phyloP scores from a whole-genome alignment of 64 coral and sea anemone genomes.

The Actinia equina region DNA sequence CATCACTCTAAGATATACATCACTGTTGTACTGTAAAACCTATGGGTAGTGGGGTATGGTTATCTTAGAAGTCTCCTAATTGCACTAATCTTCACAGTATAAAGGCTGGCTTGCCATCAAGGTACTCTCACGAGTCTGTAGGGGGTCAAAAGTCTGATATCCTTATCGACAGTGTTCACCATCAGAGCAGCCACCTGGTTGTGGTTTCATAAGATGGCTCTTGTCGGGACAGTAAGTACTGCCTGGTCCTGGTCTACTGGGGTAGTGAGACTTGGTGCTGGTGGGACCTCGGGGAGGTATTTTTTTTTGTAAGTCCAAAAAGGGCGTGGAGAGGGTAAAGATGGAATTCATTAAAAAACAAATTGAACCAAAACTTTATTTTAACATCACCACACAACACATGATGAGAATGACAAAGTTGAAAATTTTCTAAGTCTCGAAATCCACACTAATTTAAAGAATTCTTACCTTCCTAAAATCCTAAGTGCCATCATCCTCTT shows the following conservation, averaged over 20 bases:
- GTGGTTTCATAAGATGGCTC: not conserved
- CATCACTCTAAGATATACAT: not conserved
- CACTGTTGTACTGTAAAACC: not conserved
- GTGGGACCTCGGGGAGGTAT: not conserved
- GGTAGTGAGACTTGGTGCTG: conserved; percentile 6
- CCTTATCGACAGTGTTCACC: not conserved
- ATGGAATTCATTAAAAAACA: conserved; percentile 6
- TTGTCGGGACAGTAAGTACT: not conserved
- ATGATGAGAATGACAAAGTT: too few species aligned
- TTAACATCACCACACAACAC: not conserved
- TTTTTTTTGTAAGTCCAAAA: not conserved
- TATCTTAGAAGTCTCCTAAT: not conserved
- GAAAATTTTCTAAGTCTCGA: too few species aligned
- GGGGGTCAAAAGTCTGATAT: not conserved
- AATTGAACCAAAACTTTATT: not conserved
- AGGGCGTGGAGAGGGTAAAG: not conserved
- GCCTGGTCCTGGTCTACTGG: not conserved
- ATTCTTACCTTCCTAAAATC: too few species aligned
- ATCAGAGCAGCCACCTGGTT: conserved; percentile 1
- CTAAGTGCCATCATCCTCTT: too few species aligned
- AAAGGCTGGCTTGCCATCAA: not conserved
- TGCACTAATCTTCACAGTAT: not conserved
- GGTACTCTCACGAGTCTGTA: not conserved
- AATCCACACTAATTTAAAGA: too few species aligned
- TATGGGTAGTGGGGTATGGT: not conserved